Evolutionary conservation across 2,113 vertebrate species (phyloP), one percentile per base, ranked within the genome.

Genomic region (Plectropomus leopardus): DNA sequence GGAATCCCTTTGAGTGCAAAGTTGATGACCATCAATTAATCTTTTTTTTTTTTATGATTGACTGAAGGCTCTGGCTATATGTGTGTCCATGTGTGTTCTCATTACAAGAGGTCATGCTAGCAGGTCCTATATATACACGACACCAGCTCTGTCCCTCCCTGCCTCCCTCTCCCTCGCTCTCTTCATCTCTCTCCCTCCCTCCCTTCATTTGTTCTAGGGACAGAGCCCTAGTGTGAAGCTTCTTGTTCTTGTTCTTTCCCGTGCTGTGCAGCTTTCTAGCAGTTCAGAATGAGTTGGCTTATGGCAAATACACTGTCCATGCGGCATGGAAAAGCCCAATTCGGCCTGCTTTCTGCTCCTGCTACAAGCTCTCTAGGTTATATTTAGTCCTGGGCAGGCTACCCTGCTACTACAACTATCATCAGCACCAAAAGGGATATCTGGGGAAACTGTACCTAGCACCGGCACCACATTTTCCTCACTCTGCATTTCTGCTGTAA

Each of bases 371-470:
- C 80, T 75, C 65, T 82, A 70, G 86, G 87, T 88, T 94, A 93
- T 93, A 92, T 94, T 91, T 94, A 93, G 90, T 84, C 53, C 68
- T 67, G 80, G 84, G 84, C 75, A 54, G 88, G 69, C 76, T 77
- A 74, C 55, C 60, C 67, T 87, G 68, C 75, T 55, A 51, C 86
- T 80, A 81, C 87, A 77, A 76, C 86, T 83, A 86, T 88, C 90
- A 88, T 92, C 86, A 88, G 80, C 87, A 86, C 87, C 84, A 84
- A 87, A 89, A 88, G 76, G 86, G 84, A 82, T 88, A 90, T 83
- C 73, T 75, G 72, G 71, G 69, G 64, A 84, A 86, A 80, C 83
- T 83, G 42, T 87, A 81, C 54, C 40, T 50, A 19, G 64, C 79
- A 66, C 61, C 23, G 30, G 40, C 60, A 72, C 40, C 61, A 54